These are phyloP conservation scores for Eulemur albifrons DNA, from an alignment of 2,797 vertebrate species.

Conservation along the genomic window DNA sequence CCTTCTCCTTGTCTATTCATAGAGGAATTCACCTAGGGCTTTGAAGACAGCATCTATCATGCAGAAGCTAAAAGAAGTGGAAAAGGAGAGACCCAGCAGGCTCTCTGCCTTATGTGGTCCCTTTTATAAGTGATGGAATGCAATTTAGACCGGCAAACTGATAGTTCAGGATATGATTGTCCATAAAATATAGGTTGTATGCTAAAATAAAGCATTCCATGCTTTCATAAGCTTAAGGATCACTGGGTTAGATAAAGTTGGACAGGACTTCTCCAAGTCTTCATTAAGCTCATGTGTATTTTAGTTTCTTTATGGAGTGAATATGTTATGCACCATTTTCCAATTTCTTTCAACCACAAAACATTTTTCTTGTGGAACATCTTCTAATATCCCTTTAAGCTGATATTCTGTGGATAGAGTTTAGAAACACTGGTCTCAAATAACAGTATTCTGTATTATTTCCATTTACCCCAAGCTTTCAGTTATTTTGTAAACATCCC, in stretches of 20 bases:
- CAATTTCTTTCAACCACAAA: background rate
- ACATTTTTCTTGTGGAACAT: background rate
- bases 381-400: background rate
- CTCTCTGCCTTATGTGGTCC: background rate
- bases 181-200: background rate
- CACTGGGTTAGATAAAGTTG: background rate
- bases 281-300: background rate
- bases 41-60: background rate
- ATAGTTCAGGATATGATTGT: background rate
- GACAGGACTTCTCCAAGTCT: background rate
- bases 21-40: background rate
- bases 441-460: background rate
- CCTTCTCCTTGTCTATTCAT: background rate
- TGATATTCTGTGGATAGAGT: background rate
- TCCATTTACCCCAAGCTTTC: background rate
- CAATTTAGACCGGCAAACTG: background rate
- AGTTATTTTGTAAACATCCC: background rate
- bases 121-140: background rate
- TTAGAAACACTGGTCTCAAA: background rate
- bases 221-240: background rate
- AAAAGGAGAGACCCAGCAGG: background rate
- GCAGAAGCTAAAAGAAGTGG: background rate
- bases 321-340: background rate
- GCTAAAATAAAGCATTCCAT: background rate
- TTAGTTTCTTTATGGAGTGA: background rate